Evolutionary conservation across 2,113 vertebrate species (phyloP), one percentile per base, ranked within the genome.

Genomic region (Tachysurus vachellii): DNA sequence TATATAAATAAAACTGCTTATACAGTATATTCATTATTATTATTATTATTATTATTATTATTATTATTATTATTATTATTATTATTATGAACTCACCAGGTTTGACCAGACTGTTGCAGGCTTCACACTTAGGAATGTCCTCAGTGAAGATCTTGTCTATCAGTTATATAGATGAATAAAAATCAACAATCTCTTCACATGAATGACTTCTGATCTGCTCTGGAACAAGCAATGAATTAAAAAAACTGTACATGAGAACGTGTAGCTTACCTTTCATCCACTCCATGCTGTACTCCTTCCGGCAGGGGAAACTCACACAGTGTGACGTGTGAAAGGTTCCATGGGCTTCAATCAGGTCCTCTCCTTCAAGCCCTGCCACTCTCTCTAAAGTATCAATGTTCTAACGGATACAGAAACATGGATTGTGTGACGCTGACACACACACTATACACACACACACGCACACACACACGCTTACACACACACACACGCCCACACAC

Each of bases 351-450:
- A 98, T 95, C 62, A 99, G 91, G 88, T 97, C 96, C 0, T 96
- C 95, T 0, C 95, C 93, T 47, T 94, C 90, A 11, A 98, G 93
- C 12, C 97, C 97, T 0, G 97, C 97, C 70, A 97, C 97, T 0
- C 97, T 94, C 88, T 98, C 98, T 92, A 98, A 89, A 0, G 97
- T 97, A 93, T 99, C 97, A 0, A 98, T 97, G 88, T 98, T 99
- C 97, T 99, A 88, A 31, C 0, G 42, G 57, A 88, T 70, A 83
- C 23, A 86, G 57, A 87, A 50, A 28, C 28, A 23, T 23, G n/a
- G 54, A 23, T 31, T n/a, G 85, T 50, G 5, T 17, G 2, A 85
- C 4, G 28, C 66, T 85, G 0, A 77, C 26, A 71, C 56, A 62
- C 11, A n/a, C 44, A 31, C 16, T n/a, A n/a, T n/a, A 75, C 23